A percentile compares a stretch with the other conserved stretches of the same genome.
Conservation (phyloP, 2,797 vertebrate genomes). For the Ispidina lecontei region DNA sequence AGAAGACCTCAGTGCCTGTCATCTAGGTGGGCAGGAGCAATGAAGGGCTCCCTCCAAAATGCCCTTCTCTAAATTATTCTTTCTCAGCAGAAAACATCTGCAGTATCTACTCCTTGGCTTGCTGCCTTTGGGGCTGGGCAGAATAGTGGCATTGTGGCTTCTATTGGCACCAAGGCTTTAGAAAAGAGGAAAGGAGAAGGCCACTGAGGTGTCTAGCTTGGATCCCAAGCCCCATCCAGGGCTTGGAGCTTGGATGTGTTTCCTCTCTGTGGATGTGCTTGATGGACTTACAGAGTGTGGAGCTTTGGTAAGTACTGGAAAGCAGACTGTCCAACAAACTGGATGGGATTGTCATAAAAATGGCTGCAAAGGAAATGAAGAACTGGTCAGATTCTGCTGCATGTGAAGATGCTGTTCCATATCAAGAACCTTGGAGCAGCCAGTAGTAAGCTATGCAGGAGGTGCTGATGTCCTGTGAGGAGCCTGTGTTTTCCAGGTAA, state of each 20-base stretch:
- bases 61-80: background rate
- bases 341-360: conserved; percentile 96
- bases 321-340: conserved; percentile 92
- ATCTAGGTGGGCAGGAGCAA: background rate
- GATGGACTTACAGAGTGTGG: conserved; percentile 91
- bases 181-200: background rate
- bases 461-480: background rate
- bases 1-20: background rate
- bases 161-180: background rate
- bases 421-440: background rate
- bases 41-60: background rate
- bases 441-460: background rate
- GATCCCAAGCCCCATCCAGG: background rate
- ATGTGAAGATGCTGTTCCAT: background rate
- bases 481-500: background rate
- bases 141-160: background rate
- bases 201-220: background rate
- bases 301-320: conserved; percentile 94
- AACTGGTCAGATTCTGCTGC: background rate
- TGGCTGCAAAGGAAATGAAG: conserved; percentile 80
- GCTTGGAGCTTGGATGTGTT: background rate
- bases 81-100: background rate
- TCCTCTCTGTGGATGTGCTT: background rate
- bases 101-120: background rate
- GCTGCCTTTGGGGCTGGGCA: background rate